A percentile compares a stretch with the other conserved stretches of the same genome.
phyloP scores from a whole-genome alignment of 2,113 vertebrate species.

The Notothenia rossii region DNA sequence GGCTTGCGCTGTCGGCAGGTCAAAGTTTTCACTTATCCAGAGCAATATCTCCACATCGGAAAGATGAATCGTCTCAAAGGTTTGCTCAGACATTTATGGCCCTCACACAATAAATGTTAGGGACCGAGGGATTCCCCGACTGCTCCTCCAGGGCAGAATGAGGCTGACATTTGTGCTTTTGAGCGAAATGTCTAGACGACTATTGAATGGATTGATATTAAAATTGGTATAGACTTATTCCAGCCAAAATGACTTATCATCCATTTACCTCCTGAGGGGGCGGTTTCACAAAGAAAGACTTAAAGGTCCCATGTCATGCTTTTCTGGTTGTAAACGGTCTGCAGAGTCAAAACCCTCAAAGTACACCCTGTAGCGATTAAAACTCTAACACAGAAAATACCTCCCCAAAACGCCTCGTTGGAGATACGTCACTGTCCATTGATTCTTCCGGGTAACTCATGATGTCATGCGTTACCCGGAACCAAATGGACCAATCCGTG shows the following conservation, averaged over 20 bases:
- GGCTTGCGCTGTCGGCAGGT: neutral
- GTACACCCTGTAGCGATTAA: too few relatives aligned
- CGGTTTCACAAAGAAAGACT: neutral
- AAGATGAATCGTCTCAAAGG: neutral
- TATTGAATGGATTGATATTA: neutral
- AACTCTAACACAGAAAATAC: too few relatives aligned
- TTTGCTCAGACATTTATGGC: neutral
- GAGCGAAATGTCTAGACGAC: neutral
- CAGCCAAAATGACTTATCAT: neutral
- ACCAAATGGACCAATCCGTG: too few relatives aligned
- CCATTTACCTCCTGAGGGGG: neutral
- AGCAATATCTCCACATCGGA: neutral
- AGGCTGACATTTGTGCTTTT: neutral
- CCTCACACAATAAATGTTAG: neutral
- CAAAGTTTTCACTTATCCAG: neutral
- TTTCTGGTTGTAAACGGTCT: too few relatives aligned
- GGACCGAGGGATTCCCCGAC: neutral
- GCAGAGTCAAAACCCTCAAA: too few relatives aligned
- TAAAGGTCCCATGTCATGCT: too few relatives aligned
- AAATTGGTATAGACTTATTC: neutral
- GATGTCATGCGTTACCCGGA: too few relatives aligned
- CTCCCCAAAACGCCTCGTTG: too few relatives aligned
- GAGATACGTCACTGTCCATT: too few relatives aligned
- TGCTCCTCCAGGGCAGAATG: neutral
- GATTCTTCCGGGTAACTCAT: too few relatives aligned